Conservation (phyloP, 2,113 vertebrate genomes). For the Puma concolor region DNA sequence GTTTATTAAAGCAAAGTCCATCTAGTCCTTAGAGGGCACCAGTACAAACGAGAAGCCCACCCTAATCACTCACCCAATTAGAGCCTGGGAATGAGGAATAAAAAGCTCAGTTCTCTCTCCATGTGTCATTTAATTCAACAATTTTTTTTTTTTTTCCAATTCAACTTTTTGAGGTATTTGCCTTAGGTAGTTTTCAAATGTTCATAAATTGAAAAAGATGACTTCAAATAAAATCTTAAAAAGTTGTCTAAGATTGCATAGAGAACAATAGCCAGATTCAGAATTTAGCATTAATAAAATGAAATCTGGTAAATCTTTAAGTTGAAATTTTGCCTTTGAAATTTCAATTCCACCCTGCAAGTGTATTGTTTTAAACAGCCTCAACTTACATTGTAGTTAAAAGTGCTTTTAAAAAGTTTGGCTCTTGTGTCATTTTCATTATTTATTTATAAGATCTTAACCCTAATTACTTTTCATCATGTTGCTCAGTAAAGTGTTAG, state of each 20-base stretch:
- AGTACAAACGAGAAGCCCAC: neutral
- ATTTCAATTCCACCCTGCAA: neutral
- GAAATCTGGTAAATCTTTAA: neutral
- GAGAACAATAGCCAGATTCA: neutral
- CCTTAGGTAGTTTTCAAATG: neutral
- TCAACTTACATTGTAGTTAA: neutral
- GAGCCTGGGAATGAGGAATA: neutral
- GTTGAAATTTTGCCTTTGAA: neutral
- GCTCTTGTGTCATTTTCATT: constrained; percentile 28
- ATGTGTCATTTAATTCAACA: neutral
- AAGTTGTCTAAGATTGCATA: neutral
- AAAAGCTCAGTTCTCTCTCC: neutral
- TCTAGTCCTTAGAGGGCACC: constrained; percentile 40
- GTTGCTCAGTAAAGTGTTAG: neutral
- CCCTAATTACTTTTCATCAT: neutral
- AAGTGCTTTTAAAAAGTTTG: constrained; percentile 31
- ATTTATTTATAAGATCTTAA: constrained; percentile 1
- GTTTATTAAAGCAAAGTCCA: constrained; percentile 23
- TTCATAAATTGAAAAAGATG: neutral
- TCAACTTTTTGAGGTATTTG: neutral
- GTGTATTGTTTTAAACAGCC: neutral
- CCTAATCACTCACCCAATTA: neutral
- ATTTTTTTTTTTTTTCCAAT: neutral
- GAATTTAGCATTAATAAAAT: neutral
- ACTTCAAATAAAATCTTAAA: neutral